phyloP scores from a whole-genome alignment of 2,797 vertebrate genomes.

The Dipus sagitta region DNA sequence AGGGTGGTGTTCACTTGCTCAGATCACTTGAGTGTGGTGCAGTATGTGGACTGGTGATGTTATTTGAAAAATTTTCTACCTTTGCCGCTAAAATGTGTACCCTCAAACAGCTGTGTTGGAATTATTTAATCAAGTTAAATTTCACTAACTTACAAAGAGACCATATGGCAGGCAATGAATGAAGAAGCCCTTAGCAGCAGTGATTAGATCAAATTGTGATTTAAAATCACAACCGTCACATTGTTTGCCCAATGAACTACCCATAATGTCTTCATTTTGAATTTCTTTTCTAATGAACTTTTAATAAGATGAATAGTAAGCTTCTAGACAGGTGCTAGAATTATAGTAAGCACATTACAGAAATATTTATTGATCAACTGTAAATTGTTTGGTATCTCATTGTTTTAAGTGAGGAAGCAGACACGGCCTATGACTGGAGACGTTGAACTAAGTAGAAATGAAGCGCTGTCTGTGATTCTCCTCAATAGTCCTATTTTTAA shows the following conservation, averaged over 20 bases:
- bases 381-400: background rate
- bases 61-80: background rate
- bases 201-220: background rate
- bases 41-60: background rate
- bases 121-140: background rate
- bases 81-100: background rate
- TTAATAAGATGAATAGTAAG: background rate
- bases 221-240: background rate
- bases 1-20: background rate
- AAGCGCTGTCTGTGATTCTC: slow-evolving; percentile 2
- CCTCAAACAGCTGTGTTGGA: background rate
- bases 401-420: slow-evolving; percentile 38
- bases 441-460: background rate
- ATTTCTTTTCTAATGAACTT: background rate
- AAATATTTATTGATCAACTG: slow-evolving; percentile 5
- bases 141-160: slow-evolving; percentile 6
- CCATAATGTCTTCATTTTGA: slow-evolving; percentile 53
- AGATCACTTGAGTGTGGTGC: background rate
- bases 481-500: background rate
- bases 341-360: background rate
- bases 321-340: slow-evolving; percentile 26
- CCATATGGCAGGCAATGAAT: background rate
- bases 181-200: background rate
- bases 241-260: background rate
- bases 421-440: background rate